phyloP scores from a whole-genome alignment of 2,888 invertebrate genomes.

The Aporophyla nigra region DNA sequence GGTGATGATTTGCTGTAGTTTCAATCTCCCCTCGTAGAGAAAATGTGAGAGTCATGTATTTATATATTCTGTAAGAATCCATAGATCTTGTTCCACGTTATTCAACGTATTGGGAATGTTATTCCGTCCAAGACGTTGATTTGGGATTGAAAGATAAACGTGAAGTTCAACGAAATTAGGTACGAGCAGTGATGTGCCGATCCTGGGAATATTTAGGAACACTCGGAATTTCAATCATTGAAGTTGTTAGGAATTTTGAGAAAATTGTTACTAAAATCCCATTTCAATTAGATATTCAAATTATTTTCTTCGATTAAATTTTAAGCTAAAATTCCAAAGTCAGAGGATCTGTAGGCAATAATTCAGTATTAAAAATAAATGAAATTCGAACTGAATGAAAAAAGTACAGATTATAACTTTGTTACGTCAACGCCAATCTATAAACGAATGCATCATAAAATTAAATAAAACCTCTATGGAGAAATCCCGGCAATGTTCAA shows the following conservation, averaged over 20 bases:
- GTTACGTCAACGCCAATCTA: not conserved
- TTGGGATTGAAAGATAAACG: conserved; percentile 38
- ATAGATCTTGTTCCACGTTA: not conserved
- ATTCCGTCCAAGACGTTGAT: conserved; percentile 37
- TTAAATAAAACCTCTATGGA: conserved; percentile 1
- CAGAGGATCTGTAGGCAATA: not conserved
- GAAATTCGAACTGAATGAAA: not conserved
- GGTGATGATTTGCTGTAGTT: not conserved
- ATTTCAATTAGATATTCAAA: not conserved
- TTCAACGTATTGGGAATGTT: conserved; percentile 17
- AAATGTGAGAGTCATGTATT: not conserved
- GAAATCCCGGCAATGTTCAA: conserved; percentile 2
- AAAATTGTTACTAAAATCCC: not conserved
- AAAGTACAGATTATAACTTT: not conserved
- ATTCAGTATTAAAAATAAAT: not conserved
- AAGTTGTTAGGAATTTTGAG: conserved; percentile 5
- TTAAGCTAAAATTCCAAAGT: not conserved
- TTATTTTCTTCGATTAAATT: not conserved
- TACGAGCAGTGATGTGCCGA: conserved; percentile 2
- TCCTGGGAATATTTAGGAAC: conserved; percentile 18
- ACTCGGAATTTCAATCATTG: not conserved
- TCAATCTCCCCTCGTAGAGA: no score
- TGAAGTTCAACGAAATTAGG: conserved; percentile 24
- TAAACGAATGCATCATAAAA: not conserved
- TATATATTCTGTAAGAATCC: not conserved